These are phyloP conservation scores for Galeruca laticollis DNA, from an alignment of 2,888 invertebrate species.

Conservation along the genomic window DNA sequence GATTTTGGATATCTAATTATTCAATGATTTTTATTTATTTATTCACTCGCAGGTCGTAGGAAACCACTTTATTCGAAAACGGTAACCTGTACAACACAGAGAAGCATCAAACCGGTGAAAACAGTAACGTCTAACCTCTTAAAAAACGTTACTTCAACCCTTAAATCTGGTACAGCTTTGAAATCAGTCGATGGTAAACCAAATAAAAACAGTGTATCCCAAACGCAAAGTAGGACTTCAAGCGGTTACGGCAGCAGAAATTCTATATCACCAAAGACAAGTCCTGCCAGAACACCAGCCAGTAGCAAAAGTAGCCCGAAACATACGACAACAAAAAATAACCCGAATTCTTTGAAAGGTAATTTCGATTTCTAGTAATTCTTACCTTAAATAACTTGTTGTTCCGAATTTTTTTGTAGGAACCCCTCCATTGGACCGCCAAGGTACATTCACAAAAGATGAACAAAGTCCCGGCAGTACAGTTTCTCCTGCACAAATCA, in stretches of 20 bases:
- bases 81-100: constrained; percentile 51
- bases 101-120: constrained; percentile 58
- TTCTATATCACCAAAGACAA: constrained; percentile 50
- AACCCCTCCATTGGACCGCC: constrained; percentile 76
- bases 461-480: constrained; percentile 65
- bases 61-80: constrained; percentile 74
- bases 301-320: constrained; percentile 49
- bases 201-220: constrained; percentile 39
- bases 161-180: constrained; percentile 48
- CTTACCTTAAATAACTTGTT: neutral
- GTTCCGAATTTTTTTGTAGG: constrained; percentile 23
- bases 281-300: constrained; percentile 45
- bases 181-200: constrained; percentile 45
- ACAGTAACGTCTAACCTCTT: constrained; percentile 61
- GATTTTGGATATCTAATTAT: too few species aligned
- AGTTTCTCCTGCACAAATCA: constrained; percentile 51
- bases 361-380: constrained; percentile 13
- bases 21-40: neutral
- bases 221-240: constrained; percentile 45
- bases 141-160: constrained; percentile 58
- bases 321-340: constrained; percentile 39
- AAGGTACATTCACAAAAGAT: constrained; percentile 94
- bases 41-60: constrained; percentile 66
- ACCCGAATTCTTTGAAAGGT: constrained; percentile 31
- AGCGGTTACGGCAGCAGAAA: constrained; percentile 52